Evolutionary conservation across 2,797 vertebrate genomes (phyloP).

Genomic region (Schizopygopsis malacanthus): DNA sequence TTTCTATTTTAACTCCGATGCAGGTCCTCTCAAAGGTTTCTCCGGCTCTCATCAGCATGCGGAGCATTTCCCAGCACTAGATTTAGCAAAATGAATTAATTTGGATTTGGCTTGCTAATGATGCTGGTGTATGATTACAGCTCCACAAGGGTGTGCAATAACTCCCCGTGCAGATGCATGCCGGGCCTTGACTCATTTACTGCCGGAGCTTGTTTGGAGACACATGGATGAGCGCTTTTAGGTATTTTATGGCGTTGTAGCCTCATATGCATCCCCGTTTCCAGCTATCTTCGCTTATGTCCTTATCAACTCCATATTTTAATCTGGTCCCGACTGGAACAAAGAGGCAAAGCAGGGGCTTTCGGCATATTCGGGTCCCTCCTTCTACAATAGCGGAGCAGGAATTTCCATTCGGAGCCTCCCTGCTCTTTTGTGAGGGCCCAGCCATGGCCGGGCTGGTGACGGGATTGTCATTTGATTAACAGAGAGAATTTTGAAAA

Average conservation of each 20-base stretch:
- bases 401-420: slow-evolving; percentile 89
- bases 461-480: slow-evolving; percentile 94
- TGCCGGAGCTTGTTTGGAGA: slow-evolving; percentile 57
- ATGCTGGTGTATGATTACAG: slow-evolving; percentile 91
- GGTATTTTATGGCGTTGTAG: neutral
- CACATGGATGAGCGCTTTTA: slow-evolving; percentile 20
- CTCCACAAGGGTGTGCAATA: slow-evolving; percentile 85
- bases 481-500: slow-evolving; percentile 93
- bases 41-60: slow-evolving; percentile 93
- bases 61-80: slow-evolving; percentile 90
- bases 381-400: slow-evolving; percentile 71
- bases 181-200: slow-evolving; percentile 72
- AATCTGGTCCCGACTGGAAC: slow-evolving; percentile 51
- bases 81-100: slow-evolving; percentile 99
- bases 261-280: neutral
- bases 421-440: slow-evolving; percentile 91
- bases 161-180: slow-evolving; percentile 66
- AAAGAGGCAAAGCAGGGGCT: slow-evolving; percentile 59
- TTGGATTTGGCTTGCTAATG: slow-evolving; percentile 99
- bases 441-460: slow-evolving; percentile 85
- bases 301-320: slow-evolving; percentile 52
- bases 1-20: slow-evolving; percentile 67
- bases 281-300: slow-evolving; percentile 2
- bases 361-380: slow-evolving; percentile 62
- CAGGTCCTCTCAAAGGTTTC: slow-evolving; percentile 53